These are phyloP conservation scores for Candidula unifasciata DNA, from an alignment of 2,888 invertebrate species.

Conservation along the genomic window DNA sequence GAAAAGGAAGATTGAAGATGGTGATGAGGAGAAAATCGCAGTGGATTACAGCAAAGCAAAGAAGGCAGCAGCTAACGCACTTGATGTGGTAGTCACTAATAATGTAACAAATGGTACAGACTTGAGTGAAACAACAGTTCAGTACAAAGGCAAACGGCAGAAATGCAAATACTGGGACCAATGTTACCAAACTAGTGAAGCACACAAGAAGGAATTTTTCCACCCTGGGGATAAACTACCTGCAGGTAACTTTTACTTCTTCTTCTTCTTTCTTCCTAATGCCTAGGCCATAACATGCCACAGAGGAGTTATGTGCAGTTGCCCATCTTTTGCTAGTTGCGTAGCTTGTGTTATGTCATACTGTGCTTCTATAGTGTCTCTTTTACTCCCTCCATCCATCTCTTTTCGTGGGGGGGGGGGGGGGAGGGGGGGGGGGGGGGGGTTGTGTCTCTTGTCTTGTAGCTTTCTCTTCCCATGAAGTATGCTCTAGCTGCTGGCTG, in stretches of 20 bases:
- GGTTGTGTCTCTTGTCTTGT: no score
- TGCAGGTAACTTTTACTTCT: slow-evolving; percentile 12
- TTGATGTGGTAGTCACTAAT: slow-evolving; percentile 34
- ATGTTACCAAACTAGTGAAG: slow-evolving; percentile 83
- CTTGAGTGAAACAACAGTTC: slow-evolving; percentile 12
- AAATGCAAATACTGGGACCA: slow-evolving; percentile 83
- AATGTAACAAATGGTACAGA: slow-evolving; percentile 7
- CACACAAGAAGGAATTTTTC: slow-evolving; percentile 82
- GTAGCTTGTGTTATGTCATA: no score
- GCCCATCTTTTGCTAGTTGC: no score
- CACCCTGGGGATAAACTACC: slow-evolving; percentile 80
- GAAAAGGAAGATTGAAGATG: slow-evolving; percentile 11
- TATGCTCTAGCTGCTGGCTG: no score
- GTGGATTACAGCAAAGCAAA: slow-evolving; percentile 47
- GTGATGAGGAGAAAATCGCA: slow-evolving; percentile 40
- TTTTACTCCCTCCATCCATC: no score
- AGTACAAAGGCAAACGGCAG: slow-evolving; percentile 50
- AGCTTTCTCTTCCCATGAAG: no score
- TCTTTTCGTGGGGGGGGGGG: no score
- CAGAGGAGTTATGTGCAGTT: no score
- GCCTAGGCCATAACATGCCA: no score
- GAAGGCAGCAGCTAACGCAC: slow-evolving; percentile 33
- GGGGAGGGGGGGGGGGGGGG: no score
- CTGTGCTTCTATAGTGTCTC: no score
- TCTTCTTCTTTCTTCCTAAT: no score